Evolutionary conservation across 2,888 invertebrate species (phyloP).

Genomic region (Odontocerum albicorne): DNA sequence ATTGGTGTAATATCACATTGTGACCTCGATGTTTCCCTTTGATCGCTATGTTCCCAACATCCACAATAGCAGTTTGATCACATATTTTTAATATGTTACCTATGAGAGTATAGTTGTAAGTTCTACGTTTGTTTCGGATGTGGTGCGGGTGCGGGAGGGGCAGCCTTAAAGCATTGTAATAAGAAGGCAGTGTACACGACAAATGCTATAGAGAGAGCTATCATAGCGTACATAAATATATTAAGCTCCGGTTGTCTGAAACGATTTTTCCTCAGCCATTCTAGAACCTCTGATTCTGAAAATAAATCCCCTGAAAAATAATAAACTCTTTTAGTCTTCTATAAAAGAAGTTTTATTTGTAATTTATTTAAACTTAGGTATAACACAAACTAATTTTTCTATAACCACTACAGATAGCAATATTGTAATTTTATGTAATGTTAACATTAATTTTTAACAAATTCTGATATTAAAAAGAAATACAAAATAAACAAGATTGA

Average conservation of each 20-base stretch:
- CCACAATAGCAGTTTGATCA: neutral
- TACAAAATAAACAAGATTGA: neutral
- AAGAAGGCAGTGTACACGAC: conserved; percentile 89
- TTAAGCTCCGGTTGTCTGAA: conserved; percentile 91
- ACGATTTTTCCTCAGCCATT: conserved; percentile 91
- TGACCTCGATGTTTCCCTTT: neutral
- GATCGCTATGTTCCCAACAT: neutral
- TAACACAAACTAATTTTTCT: too few relatives aligned
- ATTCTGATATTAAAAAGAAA: too few relatives aligned
- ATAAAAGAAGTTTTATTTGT: too few relatives aligned
- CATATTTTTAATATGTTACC: neutral
- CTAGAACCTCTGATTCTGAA: conserved; percentile 83
- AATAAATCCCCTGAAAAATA: conserved; percentile 70
- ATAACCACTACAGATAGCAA: too few relatives aligned
- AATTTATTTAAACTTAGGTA: too few relatives aligned
- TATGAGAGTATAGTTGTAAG: neutral
- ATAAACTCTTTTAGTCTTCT: too few relatives aligned
- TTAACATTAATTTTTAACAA: too few relatives aligned
- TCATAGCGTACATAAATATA: conserved; percentile 90
- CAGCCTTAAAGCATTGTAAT: conserved; percentile 84
- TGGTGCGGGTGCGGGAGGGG: conserved; percentile 61
- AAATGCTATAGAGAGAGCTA: conserved; percentile 83
- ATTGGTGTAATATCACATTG: conserved; percentile 17
- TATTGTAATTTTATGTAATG: too few relatives aligned
- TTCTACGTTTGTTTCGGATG: conserved; percentile 67